Evolutionary conservation across 2,888 invertebrate genomes (phyloP).

Genomic region (Nebria brevicollis): DNA sequence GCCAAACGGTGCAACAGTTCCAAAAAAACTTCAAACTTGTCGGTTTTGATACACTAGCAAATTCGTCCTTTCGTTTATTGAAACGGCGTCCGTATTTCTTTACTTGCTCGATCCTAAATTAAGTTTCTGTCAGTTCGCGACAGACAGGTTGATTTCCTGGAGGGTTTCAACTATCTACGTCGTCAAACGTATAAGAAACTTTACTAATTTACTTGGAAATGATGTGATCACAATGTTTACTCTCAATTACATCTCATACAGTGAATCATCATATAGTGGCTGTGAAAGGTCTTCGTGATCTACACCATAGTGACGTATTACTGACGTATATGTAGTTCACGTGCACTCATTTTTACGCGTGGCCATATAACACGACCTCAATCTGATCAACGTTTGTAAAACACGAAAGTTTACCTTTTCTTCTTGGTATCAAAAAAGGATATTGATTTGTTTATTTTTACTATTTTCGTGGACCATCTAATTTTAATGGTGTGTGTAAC

Average conservation of each 20-base stretch:
- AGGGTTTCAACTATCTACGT: not conserved
- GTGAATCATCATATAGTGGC: not conserved
- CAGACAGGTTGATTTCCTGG: not conserved
- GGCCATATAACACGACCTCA: too few relatives aligned
- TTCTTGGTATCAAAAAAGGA: too few relatives aligned
- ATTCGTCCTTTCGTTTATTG: slow-evolving; percentile 36
- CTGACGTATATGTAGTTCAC: too few relatives aligned
- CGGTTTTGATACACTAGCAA: slow-evolving; percentile 38
- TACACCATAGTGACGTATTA: too few relatives aligned
- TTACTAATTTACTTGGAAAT: slow-evolving; percentile 41
- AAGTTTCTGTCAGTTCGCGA: slow-evolving; percentile 35
- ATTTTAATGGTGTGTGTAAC: too few relatives aligned
- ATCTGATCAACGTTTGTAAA: too few relatives aligned
- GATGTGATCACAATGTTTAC: slow-evolving; percentile 40
- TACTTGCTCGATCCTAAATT: slow-evolving; percentile 27
- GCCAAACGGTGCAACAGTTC: slow-evolving; percentile 38
- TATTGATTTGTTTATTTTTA: too few relatives aligned
- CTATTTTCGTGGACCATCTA: too few relatives aligned
- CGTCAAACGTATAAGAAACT: slow-evolving; percentile 21
- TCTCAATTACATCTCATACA: slow-evolving; percentile 17
- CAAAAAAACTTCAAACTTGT: slow-evolving; percentile 26
- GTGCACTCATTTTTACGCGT: too few relatives aligned
- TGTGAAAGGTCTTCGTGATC: not conserved
- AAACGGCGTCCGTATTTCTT: slow-evolving; percentile 35
- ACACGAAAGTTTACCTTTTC: too few relatives aligned